These are phyloP conservation scores for Monochamus saltuarius DNA, from an alignment of 1,140 invertebrate genomes.

Conservation along the genomic window DNA sequence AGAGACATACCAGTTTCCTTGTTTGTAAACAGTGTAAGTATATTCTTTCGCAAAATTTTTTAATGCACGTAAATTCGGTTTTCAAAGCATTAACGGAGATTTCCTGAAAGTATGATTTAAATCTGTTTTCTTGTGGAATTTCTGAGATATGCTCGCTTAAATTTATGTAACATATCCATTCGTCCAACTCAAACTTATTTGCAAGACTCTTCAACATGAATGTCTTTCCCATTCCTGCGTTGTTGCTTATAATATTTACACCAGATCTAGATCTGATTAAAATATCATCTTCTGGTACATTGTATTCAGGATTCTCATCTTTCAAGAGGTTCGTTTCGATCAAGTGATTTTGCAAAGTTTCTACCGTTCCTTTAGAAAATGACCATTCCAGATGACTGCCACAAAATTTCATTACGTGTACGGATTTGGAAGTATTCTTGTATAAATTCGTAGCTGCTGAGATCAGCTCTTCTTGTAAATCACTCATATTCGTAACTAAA, in stretches of 20 bases:
- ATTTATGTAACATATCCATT: conserved; percentile 6
- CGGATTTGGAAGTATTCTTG: background rate
- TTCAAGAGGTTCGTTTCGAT: no score
- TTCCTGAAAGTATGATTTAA: background rate
- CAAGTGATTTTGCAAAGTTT: background rate
- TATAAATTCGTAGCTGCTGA: background rate
- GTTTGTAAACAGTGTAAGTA: background rate
- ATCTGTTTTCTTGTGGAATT: background rate
- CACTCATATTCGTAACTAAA: background rate
- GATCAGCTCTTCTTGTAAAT: background rate
- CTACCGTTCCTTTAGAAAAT: background rate
- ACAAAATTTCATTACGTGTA: background rate
- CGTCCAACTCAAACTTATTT: background rate
- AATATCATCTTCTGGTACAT: background rate
- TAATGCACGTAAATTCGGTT: background rate
- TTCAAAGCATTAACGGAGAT: background rate
- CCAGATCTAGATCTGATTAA: background rate
- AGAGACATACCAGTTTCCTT: background rate
- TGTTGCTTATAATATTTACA: background rate
- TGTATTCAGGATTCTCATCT: background rate
- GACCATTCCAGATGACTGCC: background rate
- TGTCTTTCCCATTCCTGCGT: conserved; percentile 9
- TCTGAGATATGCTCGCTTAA: background rate
- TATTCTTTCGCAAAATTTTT: background rate
- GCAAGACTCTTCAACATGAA: background rate